These are phyloP conservation scores for Potorous gilbertii DNA, from an alignment of 2,797 vertebrate species.

Conservation along the genomic window DNA sequence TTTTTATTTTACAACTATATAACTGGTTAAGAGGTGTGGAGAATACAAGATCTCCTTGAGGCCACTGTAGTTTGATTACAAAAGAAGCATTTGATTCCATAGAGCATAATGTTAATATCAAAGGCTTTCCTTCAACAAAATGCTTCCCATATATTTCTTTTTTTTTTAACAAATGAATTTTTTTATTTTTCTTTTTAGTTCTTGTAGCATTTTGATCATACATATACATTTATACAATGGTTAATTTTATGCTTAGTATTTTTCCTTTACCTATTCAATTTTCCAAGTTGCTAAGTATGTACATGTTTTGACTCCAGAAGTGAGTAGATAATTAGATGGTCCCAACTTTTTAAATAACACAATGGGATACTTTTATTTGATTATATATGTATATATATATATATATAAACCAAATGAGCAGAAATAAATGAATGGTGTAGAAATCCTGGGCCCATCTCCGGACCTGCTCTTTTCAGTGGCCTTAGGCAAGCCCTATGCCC, in stretches of 20 bases:
- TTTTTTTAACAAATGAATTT: not conserved
- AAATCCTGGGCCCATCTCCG: not conserved
- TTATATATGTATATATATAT: too few species aligned
- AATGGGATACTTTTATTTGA: too few species aligned
- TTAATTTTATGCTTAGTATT: not conserved
- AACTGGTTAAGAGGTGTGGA: not conserved
- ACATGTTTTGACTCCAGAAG: slow-evolving; percentile 4
- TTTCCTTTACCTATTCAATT: not conserved
- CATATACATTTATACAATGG: not conserved
- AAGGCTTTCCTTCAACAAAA: not conserved
- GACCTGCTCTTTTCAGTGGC: slow-evolving; percentile 44
- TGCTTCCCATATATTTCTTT: not conserved
- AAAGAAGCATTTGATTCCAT: not conserved
- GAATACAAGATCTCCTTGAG: not conserved
- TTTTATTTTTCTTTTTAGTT: not conserved
- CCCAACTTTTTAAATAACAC: too few species aligned
- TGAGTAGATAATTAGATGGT: not conserved
- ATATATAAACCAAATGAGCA: slow-evolving; percentile 60
- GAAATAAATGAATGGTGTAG: slow-evolving; percentile 23
- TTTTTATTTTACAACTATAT: not conserved
- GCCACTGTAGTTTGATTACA: not conserved
- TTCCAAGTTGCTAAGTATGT: not conserved
- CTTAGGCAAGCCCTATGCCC: not conserved
- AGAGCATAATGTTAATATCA: not conserved
- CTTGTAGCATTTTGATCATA: not conserved